Base-by-base conservation (phyloP, 2,113 vertebrate species). In the Platysternon megacephalum region DNA sequence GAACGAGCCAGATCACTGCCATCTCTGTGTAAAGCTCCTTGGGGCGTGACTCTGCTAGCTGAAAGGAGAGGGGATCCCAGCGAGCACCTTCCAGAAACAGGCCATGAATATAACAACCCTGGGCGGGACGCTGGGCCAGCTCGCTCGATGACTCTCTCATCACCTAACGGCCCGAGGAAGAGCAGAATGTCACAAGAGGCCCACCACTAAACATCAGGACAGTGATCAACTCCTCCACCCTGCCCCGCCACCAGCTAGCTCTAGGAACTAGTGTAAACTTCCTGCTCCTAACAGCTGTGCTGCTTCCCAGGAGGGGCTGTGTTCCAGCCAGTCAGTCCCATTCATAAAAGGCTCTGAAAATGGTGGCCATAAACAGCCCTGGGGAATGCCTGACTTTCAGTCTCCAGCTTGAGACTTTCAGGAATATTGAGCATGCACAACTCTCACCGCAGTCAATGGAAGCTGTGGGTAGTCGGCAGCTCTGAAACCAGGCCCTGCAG, bases 21-120 rank as follows among this genome's bases (percentile, higher is more conserved):
- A 99, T 99, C 94, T 99, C 98, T 0, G 99, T 99, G 98, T 99
- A 98, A 2, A 99, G 98, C 97, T 99, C 99, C 94, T 99, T 99
- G 88, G 99, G 98, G 17, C 95, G 97, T 0, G 99, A 99, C 91
- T 99, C 99, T 0, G 88, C 92, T 6, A 99, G 97, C 89, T 90
- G 97, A 39, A 98, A 97, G 0, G 51, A 68, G 0, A 74, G 1
- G 0, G 95, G 80, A 79, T 99, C 98, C 99, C 99, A 99, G 87
- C 99, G 96, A 53, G 99, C 99, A 0, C 99, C 99, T 97, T 99
- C 99, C 79, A 99, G 97, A 95, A 99, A 99, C 86, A 99, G 95
- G 48, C 99, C 99, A 0, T 98, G 93, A 95, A 99, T 99, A 95
- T 98, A 99, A 97, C 99, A 99, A 65, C 99, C 99, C 2, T 93